Base-by-base conservation (phyloP, 2,888 invertebrate genomes). In the Electrophaes corylata region DNA sequence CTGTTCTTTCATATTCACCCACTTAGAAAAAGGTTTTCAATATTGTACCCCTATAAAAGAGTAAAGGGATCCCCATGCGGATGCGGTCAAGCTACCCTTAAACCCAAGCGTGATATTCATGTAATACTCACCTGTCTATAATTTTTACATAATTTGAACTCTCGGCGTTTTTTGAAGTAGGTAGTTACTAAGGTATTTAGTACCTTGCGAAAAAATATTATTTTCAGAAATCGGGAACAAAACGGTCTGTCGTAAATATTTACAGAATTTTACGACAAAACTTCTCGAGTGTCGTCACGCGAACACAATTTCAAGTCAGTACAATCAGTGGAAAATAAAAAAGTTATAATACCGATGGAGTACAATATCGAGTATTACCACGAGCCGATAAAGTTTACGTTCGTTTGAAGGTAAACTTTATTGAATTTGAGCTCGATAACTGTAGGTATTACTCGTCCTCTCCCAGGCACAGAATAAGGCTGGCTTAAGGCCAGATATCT, bases 401-500 rank as follows among this genome's bases (percentile, higher is more conserved):
- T 61, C 45, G 44, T 46, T 62, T 53, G 58, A 61, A 64, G 51
- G 59, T 57, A 60, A 62, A 64, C 50, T 67, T 69, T 65, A 67
- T 66, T 62, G 62, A 66, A 69, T 62, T 65, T 57, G 48, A 56
- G 62, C 57, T 64, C 62, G 57, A 65, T 66, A 64, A 64, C 64
- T 52, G 49, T 43, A 49, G 40, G 40, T 29, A 62, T 65, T 62
- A 64, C 37, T 37, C 45, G 26, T 49, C 40, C 57, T 64, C 62
- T 51, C 41, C 44, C 46, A 62, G 58, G 50, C 53, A 56, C 43
- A 54, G 62, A 57, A 53, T 61, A 57, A 52, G 62, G 62, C 68
- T 72, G 69, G 72, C 72, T 66, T 56, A 50, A 29, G 64, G 70
- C 72, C 72, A 72, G 65, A 60, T 51, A 61, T 52, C 59, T 49